Base-by-base conservation (phyloP, 1,140 invertebrate species). In the Tyrophagus putrescentiae region DNA sequence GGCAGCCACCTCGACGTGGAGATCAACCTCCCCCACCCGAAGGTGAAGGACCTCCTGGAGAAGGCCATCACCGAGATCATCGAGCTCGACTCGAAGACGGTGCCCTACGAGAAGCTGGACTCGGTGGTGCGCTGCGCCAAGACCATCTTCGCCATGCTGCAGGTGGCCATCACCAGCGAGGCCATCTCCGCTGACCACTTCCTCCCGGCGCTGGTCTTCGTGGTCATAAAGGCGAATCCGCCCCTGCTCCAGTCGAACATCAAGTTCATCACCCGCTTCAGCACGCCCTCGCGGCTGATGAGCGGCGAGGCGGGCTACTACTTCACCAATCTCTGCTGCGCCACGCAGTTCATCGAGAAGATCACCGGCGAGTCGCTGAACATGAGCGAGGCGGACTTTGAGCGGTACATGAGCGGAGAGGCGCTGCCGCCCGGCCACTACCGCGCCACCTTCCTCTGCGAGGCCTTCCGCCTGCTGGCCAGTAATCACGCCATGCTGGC, bases 301-400 rank as follows among this genome's bases (percentile, higher is more conserved):
- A 90, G 87, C 63, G 95, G 95, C 25, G 94, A 99, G 77, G 88
- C 82, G 34, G 95, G 92, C 11, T 98, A 99, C 75, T 97, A 95
- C 73, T 98, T 98, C 72, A 98, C 94, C 18, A 98, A 98, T 76
- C 75, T 98, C 75, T 97, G 93, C 68, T 97, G 94, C 76, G 93
- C 93, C 27, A 88, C 98, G 21, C 85, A 88, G 11, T 98, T 98
- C 71, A 95, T 98, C 64, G 91, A 98, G 76, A 92, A 92, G 69
- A 75, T 98, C 65, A 93, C 85, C 29, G 87, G 87, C 1, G 87
- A 95, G 69, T 94, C 88, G 9, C 74, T 98, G n/a, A 87, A 82
- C 69, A 85, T 98, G 79, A 80, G 83, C 25, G 80, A 84, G 68
- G 64, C 90, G 62, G 91, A 98, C 72, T 99, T 96, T 72, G 81